Evolutionary conservation across 2,888 invertebrate species (phyloP), one percentile per base, ranked within the genome.

Genomic region (Diaperis boleti): DNA sequence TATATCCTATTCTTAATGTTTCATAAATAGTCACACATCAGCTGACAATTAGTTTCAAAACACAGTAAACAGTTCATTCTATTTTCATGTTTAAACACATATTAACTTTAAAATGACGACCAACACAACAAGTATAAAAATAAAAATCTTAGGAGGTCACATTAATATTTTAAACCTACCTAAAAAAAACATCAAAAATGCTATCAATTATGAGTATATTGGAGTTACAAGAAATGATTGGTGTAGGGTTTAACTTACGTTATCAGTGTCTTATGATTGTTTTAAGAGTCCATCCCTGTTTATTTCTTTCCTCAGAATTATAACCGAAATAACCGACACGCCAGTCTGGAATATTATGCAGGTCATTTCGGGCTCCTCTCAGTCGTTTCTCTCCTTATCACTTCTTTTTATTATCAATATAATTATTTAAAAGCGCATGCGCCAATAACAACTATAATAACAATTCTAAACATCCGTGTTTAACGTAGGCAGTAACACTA

Each of bases 161-260:
- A 62, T 67, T 62, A 50, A 66, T 45, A 55, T 62, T 52, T 62
- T 60, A 61, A 59, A 31, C 57, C 49, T 62, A 66, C 39, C 44
- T 50, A 59, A 67, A 70, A 60, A 39, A 55, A 31, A 44, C 42
- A 68, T 60, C 67, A 64, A 67, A 69, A 69, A 64, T 68, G 47
- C 65, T 68, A 68, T 54, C 59, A 65, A 66, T 61, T 60, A 64
- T 65, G 52, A 59, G 50, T 54, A 63, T 50, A 66, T 71, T 69
- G 69, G 67, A 71, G 69, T 69, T 69, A 59, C 59, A 65, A 66
- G 72, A 73, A 67, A 70, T 72, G 70, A 72, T 72, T 72, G 71
- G 69, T 74, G 70, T 72, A 69, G 67, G 64, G 69, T 62, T 56
- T 63, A 63, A 66, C 14, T 47, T 49, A 35, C 31, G n/a, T 55